phyloP scores from a whole-genome alignment of 2,797 vertebrate genomes.

The Streptopelia turtur region DNA sequence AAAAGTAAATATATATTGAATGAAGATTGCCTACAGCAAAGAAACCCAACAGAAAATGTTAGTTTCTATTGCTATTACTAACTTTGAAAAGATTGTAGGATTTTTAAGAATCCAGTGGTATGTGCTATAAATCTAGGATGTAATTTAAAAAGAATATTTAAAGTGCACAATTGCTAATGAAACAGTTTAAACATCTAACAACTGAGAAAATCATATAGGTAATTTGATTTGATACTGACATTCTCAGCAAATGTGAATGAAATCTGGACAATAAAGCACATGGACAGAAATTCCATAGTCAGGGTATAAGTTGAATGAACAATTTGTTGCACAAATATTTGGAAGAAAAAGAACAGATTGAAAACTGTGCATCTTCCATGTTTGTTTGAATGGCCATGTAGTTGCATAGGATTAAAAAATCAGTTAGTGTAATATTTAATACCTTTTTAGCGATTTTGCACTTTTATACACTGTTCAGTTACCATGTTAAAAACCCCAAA shows the following conservation, averaged over 20 bases:
- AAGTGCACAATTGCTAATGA: not conserved
- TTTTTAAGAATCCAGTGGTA: not conserved
- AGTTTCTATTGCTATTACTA: not conserved
- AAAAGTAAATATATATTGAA: not conserved
- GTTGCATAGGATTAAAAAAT: not conserved
- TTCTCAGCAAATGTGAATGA: not conserved
- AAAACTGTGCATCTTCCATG: not conserved
- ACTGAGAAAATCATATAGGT: not conserved
- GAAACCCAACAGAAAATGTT: not conserved
- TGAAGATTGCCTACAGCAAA: not conserved
- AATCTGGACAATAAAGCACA: not conserved
- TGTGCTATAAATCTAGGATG: not conserved
- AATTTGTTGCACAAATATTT: not conserved
- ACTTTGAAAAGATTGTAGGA: not conserved
- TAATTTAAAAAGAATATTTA: not conserved
- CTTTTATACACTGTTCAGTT: not conserved
- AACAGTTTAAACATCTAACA: not conserved
- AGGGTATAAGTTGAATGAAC: not conserved
- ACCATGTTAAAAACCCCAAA: not conserved
- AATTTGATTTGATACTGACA: constrained; percentile 1
- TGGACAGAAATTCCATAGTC: not conserved
- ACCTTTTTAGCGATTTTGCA: not conserved
- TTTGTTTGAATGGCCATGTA: not conserved
- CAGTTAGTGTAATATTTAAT: not conserved
- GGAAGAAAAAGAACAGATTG: not conserved